phyloP scores from a whole-genome alignment of 2,888 invertebrate species.

The Hecatera dysodea region DNA sequence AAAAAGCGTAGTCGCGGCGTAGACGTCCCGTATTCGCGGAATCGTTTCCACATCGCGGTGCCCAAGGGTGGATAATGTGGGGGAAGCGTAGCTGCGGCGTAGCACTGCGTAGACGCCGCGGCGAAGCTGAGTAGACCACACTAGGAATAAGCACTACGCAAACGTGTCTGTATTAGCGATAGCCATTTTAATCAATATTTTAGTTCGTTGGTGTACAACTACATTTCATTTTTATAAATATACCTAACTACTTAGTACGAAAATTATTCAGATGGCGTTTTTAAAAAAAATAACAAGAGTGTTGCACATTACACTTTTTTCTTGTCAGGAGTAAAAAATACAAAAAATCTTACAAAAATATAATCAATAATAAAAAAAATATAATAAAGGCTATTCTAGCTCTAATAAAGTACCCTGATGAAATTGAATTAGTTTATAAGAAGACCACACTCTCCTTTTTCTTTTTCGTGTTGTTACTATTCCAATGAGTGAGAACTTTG shows the following conservation, averaged over 20 bases:
- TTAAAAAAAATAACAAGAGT: not conserved
- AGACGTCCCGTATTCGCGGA: not conserved
- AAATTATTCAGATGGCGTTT: not conserved
- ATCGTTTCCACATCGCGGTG: not conserved
- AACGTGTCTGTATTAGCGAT: not conserved
- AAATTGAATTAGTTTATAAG: too few relatives aligned
- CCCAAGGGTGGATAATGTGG: too few relatives aligned
- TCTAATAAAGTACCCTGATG: too few relatives aligned
- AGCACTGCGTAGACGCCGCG: not conserved
- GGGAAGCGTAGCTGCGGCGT: not conserved
- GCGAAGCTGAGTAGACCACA: not conserved
- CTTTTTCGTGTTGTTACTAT: too few relatives aligned
- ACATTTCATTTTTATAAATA: not conserved
- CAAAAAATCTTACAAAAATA: too few relatives aligned
- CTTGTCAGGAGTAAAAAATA: too few relatives aligned
- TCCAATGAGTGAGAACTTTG: conserved; percentile 19
- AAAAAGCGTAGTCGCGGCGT: not conserved
- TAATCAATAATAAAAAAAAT: too few relatives aligned
- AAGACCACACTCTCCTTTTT: too few relatives aligned
- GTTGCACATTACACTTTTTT: not conserved
- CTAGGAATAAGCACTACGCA: not conserved
- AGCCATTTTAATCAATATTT: not conserved
- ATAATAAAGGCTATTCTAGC: too few relatives aligned
- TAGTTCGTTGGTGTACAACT: not conserved
- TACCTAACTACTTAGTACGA: too few relatives aligned